These are phyloP conservation scores for Drosophila orena DNA, from an alignment of 1,140 invertebrate species.

Conservation along the genomic window DNA sequence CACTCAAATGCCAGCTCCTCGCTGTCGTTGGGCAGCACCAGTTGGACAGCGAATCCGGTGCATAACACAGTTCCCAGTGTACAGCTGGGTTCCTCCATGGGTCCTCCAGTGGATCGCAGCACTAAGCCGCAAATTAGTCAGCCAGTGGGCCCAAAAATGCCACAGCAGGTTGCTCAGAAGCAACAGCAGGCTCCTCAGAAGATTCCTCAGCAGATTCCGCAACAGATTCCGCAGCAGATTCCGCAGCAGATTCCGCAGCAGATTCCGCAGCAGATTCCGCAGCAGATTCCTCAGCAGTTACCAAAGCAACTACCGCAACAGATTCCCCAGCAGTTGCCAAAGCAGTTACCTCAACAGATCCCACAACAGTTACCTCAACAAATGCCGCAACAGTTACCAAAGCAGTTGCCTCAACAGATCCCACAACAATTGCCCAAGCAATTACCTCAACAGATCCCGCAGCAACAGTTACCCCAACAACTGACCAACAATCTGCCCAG, in stretches of 20 bases:
- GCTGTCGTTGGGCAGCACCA: constrained; percentile 59
- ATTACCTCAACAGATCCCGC: neutral
- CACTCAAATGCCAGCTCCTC: constrained; percentile 67
- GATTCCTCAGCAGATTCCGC: neutral
- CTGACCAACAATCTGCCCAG: neutral
- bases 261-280: neutral
- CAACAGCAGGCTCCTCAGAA: neutral
- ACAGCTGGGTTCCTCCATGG: neutral
- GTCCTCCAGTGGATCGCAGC: constrained; percentile 51
- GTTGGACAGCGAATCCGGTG: constrained; percentile 78
- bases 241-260: neutral
- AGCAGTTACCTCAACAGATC: neutral
- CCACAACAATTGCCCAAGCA: neutral
- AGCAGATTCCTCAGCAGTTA: neutral
- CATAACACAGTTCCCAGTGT: constrained; percentile 32
- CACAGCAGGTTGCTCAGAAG: neutral
- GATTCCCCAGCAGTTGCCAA: neutral
- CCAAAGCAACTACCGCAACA: constrained; percentile 1
- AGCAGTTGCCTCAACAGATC: neutral
- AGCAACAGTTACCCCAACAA: constrained; percentile 6
- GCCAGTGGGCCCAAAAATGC: constrained; percentile 4
- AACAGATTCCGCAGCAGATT: constrained; percentile 5
- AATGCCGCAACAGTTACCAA: neutral
- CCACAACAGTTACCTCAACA: neutral
- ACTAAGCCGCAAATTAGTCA: constrained; percentile 43